Evolutionary conservation across 2,797 vertebrate species (phyloP), one percentile per base, ranked within the genome.

Genomic region (Galaxias olidus): DNA sequence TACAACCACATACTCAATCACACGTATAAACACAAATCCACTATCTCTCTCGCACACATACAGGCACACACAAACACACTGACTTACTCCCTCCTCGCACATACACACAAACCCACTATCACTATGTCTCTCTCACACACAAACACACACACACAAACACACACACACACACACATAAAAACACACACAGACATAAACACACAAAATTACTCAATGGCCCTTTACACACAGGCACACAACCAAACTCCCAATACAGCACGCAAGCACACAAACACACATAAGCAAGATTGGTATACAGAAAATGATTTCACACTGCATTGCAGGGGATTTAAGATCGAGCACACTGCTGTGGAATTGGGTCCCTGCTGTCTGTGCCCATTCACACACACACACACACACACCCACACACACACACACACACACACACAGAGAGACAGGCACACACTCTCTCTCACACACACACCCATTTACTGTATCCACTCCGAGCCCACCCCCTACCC

Each of bases 11-110:
- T n/a, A n/a, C 17, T 17, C 15, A 11, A 14, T 13, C 42, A 44
- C 15, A 44, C 15, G n/a, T n/a, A n/a, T n/a, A n/a, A n/a, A 44
- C 19, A 49, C 18, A 64, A 9, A 19, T 13, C 20, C 47, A 42
- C 57, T 18, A 18, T n/a, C 18, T 41, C 59, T 15, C 30, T 49
- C 19, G 51, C 46, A 41, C 15, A 46, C 56, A 44, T 49, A 41
- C 52, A 50, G 55, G 71, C 61, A 64, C 41, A 53, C 53, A 49
- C 63, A 61, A 44, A 56, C 50, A 55, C 69, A 73, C 60, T 48
- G 15, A 61, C 15, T 15, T 59, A 53, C 55, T 44, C n/a, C n/a
- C n/a, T n/a, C n/a, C n/a, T n/a, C n/a, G 11, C 59, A 52, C 10
- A 12, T 46, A 17, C 50, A 30, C 30, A 30, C 30, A 30, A 30